A percentile compares a stretch with the other conserved stretches of the same genome.
Conservation (phyloP, 37 sponge, comb jelly and placozoan genomes). For the Geodia barretti region DNA sequence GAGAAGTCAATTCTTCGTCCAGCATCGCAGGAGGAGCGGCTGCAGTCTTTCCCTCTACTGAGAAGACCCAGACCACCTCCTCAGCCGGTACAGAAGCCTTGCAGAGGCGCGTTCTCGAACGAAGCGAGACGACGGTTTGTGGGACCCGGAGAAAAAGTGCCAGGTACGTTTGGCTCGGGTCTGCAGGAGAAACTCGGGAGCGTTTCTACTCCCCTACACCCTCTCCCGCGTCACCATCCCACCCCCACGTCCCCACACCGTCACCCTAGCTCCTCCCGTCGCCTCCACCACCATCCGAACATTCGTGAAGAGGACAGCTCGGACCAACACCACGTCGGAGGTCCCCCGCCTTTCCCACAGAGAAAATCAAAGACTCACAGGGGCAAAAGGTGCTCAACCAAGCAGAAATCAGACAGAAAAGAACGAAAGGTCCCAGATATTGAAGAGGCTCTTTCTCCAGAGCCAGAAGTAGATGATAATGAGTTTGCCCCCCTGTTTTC, state of each 20-base stretch:
- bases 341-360: not conserved
- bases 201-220: constrained; percentile 1
- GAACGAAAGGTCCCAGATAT: constrained; percentile 4
- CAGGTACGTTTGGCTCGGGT: too few relatives aligned
- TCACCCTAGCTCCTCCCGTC: not conserved
- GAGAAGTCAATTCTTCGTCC: not conserved
- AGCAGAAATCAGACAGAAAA: not conserved
- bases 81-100: not conserved
- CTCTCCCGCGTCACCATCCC: not conserved
- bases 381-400: too few relatives aligned
- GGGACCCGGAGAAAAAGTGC: too few relatives aligned
- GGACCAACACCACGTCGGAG: not conserved
- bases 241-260: not conserved
- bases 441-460: constrained; percentile 13
- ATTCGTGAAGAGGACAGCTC: not conserved
- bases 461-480: not conserved
- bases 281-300: not conserved
- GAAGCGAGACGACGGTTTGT: too few relatives aligned
- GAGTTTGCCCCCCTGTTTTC: not conserved
- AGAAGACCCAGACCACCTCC: constrained; percentile 59
- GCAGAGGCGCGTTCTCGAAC: too few relatives aligned
- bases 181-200: not conserved
- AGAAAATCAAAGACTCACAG: not conserved
- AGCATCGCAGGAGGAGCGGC: not conserved
- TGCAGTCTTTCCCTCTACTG: constrained; percentile 18